Evolutionary conservation across 2,113 vertebrate species (phyloP).

Genomic region (Pseudorectes ferrugineus): DNA sequence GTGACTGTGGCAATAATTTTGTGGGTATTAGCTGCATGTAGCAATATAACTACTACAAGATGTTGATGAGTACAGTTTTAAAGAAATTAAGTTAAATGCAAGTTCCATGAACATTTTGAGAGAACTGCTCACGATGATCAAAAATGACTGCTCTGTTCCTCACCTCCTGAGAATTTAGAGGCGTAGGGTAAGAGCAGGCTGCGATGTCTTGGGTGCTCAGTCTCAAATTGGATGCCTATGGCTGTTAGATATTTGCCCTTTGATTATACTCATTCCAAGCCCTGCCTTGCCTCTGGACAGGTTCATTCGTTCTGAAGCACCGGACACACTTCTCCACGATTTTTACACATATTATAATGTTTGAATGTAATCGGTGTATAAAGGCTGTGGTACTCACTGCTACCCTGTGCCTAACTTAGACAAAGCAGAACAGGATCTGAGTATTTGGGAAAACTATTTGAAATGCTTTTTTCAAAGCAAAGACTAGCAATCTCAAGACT

Average conservation of each 20-base stretch:
- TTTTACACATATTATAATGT: not conserved
- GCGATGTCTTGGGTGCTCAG: rapidly evolving
- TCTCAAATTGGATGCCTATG: not conserved
- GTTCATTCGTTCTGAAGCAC: not conserved
- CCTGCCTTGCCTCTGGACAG: not conserved
- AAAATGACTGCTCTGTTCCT: not conserved
- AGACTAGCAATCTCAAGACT: not conserved
- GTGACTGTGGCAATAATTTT: not conserved
- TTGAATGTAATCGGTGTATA: rapidly evolving
- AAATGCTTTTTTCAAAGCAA: not conserved
- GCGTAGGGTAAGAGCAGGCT: not conserved
- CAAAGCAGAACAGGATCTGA: not conserved
- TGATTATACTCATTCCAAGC: not conserved
- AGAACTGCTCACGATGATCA: not conserved
- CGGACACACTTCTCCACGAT: not conserved
- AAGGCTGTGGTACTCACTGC: not conserved
- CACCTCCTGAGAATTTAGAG: not conserved
- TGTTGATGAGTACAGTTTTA: not conserved
- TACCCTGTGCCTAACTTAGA: not conserved
- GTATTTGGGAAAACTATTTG: not conserved
- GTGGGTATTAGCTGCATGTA: not conserved
- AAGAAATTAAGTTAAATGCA: not conserved
- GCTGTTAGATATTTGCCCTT: not conserved
- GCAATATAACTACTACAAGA: not conserved
- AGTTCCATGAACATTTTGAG: not conserved